Base-by-base conservation (phyloP, 2,888 invertebrate genomes). In the Pammene fasciana region DNA sequence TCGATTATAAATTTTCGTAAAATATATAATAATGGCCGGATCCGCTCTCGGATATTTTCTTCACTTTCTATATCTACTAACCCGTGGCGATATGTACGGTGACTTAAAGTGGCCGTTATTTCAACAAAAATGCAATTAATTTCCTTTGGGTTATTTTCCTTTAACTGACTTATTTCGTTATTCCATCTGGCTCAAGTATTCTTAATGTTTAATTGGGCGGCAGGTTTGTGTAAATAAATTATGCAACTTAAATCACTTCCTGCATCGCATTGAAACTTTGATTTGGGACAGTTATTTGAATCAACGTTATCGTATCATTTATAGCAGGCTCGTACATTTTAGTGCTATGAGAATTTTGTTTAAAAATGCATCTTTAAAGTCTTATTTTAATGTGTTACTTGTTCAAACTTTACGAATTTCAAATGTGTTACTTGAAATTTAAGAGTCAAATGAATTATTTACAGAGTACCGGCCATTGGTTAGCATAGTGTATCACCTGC, bases 171-270 rank as follows among this genome's bases (percentile, higher is more conserved):
- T n/a, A n/a, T n/a, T n/a, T n/a, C n/a, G n/a, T n/a, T n/a, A n/a
- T n/a, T n/a, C n/a, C n/a, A 52, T 52, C 13, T 18, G 18, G 18
- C n/a, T 13, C 18, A 16, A 18, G 16, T 54, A 52, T 52, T 26
- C 9, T 16, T 10, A 62, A 14, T n/a, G n/a, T 34, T 41, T 52
- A 50, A 66, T 59, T 50, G 34, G 26, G 26, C 34, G 50, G 38
- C 50, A 8, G 48, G 55, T 66, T 66, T 57, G 18, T 57, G 26
- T 50, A 14, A 59, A 41, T 11, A 26, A 59, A 13, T 59, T 9
- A 5, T 36, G 4, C 5, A 36, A 36, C 7, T 36, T 41, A 9
- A 11, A 5, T 34, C 41, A 50, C 52, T 52, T 59, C 50, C 66
- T 59, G 46, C 9, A 41, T 62, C 16, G 18, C n/a, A 11, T 16